These are phyloP conservation scores for Busseola fusca DNA, from an alignment of 2,888 invertebrate genomes.

Conservation along the genomic window DNA sequence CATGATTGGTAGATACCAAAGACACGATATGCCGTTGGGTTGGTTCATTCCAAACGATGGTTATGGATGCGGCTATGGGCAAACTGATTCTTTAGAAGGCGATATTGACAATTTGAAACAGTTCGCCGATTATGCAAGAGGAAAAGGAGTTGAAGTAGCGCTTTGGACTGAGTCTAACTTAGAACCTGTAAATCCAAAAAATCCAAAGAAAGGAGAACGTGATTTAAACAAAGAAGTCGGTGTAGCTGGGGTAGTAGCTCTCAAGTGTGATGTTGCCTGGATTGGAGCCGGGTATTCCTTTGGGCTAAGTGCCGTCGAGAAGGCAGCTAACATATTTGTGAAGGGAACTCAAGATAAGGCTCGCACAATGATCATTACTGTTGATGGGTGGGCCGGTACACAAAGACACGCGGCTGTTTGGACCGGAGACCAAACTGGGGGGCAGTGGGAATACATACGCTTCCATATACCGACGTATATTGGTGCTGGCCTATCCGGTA, in stretches of 20 bases:
- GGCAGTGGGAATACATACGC: slow-evolving; percentile 85
- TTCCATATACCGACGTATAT: slow-evolving; percentile 86
- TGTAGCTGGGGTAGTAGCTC: slow-evolving; percentile 78
- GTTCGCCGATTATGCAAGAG: slow-evolving; percentile 77
- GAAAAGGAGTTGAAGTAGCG: slow-evolving; percentile 80
- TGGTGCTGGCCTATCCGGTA: slow-evolving; percentile 82
- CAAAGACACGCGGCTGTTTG: slow-evolving; percentile 83
- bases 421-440: slow-evolving; percentile 85
- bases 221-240: slow-evolving; percentile 81
- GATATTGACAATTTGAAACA: slow-evolving; percentile 81
- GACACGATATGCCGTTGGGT: slow-evolving; percentile 81
- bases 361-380: slow-evolving; percentile 81
- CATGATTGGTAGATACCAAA: slow-evolving; percentile 83
- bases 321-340: slow-evolving; percentile 76
- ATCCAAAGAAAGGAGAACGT: slow-evolving; percentile 84
- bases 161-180: slow-evolving; percentile 85
- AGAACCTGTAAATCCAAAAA: slow-evolving; percentile 76
- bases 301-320: slow-evolving; percentile 80
- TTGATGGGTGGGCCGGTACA: slow-evolving; percentile 86
- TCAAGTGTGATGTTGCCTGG: slow-evolving; percentile 87
- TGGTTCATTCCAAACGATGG: slow-evolving; percentile 87
- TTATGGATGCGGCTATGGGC: slow-evolving; percentile 84
- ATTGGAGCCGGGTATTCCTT: slow-evolving; percentile 84
- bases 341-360: slow-evolving; percentile 66
- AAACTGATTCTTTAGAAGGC: slow-evolving; percentile 80